phyloP scores from a whole-genome alignment of 1,140 invertebrate species.

The Asobara japonica region DNA sequence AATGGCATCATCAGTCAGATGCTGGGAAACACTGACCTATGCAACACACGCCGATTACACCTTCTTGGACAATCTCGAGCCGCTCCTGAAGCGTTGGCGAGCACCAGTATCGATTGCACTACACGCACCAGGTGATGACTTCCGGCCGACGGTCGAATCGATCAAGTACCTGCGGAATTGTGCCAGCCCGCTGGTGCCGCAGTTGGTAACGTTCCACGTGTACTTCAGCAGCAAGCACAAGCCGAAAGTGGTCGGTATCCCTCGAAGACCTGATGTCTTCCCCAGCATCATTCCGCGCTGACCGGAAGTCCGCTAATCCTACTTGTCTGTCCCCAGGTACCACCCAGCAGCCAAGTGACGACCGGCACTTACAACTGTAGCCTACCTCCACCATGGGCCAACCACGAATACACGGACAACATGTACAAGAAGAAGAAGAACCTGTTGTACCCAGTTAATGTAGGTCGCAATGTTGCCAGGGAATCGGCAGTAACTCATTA shows the following conservation, averaged over 20 bases:
- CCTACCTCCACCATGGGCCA: constrained; percentile 74
- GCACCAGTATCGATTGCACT: constrained; percentile 78
- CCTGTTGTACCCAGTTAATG: constrained; percentile 87
- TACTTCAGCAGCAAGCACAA: constrained; percentile 88
- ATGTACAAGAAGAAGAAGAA: constrained; percentile 84
- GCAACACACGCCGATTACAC: constrained; percentile 93
- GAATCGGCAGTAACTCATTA: constrained; percentile 84
- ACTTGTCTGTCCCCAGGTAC: constrained; percentile 69
- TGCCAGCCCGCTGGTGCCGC: constrained; percentile 72
- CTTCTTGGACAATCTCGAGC: constrained; percentile 88
- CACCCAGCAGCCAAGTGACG: constrained; percentile 72
- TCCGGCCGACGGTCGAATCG: constrained; percentile 67
- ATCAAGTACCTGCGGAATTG: constrained; percentile 72
- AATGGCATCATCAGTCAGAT: constrained; percentile 65
- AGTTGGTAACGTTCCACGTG: constrained; percentile 85
- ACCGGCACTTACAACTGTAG: constrained; percentile 75
- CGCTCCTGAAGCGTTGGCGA: constrained; percentile 77
- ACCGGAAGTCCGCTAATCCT: neutral
- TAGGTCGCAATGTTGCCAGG: constrained; percentile 85
- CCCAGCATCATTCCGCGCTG: neutral
- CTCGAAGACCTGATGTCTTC: neutral
- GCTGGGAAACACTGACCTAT: constrained; percentile 89
- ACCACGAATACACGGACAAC: constrained; percentile 68
- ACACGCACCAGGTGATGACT: constrained; percentile 77
- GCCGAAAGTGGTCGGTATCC: constrained; percentile 73